Conservation (phyloP, 1,140 invertebrate genomes). For the Brachystomella parvula region DNA sequence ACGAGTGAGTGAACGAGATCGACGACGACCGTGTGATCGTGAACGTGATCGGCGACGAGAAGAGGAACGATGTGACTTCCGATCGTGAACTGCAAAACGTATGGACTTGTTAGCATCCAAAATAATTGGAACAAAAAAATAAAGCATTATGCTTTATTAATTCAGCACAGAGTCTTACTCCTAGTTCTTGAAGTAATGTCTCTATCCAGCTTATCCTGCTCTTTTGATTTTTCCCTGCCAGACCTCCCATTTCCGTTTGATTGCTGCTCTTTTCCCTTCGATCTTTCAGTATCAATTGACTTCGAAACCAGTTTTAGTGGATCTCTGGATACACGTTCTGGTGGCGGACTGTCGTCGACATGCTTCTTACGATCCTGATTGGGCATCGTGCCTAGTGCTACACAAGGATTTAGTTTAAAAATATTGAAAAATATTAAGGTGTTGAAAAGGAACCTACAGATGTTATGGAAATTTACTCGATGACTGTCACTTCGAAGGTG, state of each 20-base stretch:
- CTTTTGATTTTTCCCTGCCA: not conserved
- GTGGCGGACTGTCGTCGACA: not conserved
- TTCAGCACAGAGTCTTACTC: not conserved
- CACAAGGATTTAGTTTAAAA: not conserved
- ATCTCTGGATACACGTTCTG: too few relatives aligned
- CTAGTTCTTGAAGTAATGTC: too few relatives aligned
- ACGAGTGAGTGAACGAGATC: not conserved
- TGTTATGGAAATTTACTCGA: slow-evolving; percentile 19
- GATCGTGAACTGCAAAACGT: too few relatives aligned
- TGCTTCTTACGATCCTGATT: not conserved
- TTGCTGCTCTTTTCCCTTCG: not conserved
- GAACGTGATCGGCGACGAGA: not conserved
- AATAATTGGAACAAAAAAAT: not conserved
- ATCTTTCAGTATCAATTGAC: not conserved
- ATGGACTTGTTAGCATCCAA: too few relatives aligned
- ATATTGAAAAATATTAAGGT: not conserved
- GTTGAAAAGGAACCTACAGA: slow-evolving; percentile 23
- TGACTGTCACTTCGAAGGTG: slow-evolving; percentile 25
- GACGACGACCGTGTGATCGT: not conserved
- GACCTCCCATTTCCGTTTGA: not conserved
- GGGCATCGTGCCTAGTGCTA: not conserved
- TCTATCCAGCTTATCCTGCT: too few relatives aligned
- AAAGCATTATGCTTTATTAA: not conserved
- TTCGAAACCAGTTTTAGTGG: too few relatives aligned
- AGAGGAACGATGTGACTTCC: too few relatives aligned